Evolutionary conservation across 2,113 vertebrate species (phyloP).

Genomic region (Elgaria multicarinata): DNA sequence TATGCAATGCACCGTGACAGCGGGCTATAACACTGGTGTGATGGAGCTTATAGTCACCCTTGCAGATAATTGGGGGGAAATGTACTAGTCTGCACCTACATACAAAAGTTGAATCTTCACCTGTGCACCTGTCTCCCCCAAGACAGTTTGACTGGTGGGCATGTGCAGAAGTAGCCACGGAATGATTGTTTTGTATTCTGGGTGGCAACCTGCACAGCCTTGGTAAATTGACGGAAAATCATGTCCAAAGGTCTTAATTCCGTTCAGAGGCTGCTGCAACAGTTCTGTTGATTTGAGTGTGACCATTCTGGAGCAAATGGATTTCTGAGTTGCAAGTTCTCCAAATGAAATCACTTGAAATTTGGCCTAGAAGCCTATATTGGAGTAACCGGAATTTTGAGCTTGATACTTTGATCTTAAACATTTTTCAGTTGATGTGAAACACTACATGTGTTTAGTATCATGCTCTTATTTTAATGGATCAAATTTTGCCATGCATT

Average conservation of each 20-base stretch:
- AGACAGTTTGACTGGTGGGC: neutral
- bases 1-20: too few species aligned
- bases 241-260: neutral
- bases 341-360: neutral
- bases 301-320: neutral
- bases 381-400: neutral
- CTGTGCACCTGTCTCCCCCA: neutral
- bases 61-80: neutral
- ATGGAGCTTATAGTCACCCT: too few species aligned
- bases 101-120: neutral
- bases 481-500: neutral
- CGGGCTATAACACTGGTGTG: too few species aligned
- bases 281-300: neutral
- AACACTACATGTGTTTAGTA: neutral
- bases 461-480: neutral
- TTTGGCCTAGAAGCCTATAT: neutral
- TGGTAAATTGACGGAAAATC: neutral
- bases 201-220: neutral
- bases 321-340: neutral
- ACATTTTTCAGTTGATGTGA: neutral
- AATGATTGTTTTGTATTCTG: neutral
- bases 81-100: neutral
- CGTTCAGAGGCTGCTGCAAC: neutral
- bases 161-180: neutral
- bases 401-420: neutral